Evolutionary conservation across 2,888 invertebrate genomes (phyloP), one percentile per base, ranked within the genome.

Genomic region (Netelia melanura): DNA sequence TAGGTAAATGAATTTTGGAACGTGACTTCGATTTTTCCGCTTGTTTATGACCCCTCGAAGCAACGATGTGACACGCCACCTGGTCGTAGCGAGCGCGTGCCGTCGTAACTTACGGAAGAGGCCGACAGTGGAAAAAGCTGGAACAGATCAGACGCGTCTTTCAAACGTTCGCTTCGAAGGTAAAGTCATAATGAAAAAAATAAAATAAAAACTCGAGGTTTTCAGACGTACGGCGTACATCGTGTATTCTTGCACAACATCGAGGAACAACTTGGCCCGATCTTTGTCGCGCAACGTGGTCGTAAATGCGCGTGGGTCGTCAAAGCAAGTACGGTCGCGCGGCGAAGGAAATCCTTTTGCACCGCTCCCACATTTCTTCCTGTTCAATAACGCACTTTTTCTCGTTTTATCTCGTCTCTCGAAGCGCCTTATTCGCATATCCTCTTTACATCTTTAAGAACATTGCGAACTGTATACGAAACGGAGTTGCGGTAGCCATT

Each of bases 321-420:
- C 71, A 65, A 68, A 67, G 82, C 38, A 38, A 58, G 67, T 78
- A 65, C 72, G 52, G 71, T 67, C 76, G 71, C 65, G 25, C 80
- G 48, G 43, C 23, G 52, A 67, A 62, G 77, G 77, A 77, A 77
- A 58, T 83, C 77, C 82, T 77, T 54, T 72, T 58, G 54, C 75
- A 62, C 14, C 17, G 58, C 70, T 75, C 81, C 77, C 82, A 78
- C 82, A 71, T 82, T 82, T 65, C 71, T 83, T 83, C 77, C 82
- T 67, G 77, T 78, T 77, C 77, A 72, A 78, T 71, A 62, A 74
- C 30, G 43, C 64, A 14, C 30, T 21, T n/a, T 38, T 30, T 54
- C 9, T 62, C 68, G 78, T 65, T 72, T 52, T 43, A 10, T 38
- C 62, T 83, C 43, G 0, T 44, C 54, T 74, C 58, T 61, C 54